These are phyloP conservation scores for Nymphalis c-album DNA, from an alignment of 2,888 invertebrate genomes.

Conservation along the genomic window DNA sequence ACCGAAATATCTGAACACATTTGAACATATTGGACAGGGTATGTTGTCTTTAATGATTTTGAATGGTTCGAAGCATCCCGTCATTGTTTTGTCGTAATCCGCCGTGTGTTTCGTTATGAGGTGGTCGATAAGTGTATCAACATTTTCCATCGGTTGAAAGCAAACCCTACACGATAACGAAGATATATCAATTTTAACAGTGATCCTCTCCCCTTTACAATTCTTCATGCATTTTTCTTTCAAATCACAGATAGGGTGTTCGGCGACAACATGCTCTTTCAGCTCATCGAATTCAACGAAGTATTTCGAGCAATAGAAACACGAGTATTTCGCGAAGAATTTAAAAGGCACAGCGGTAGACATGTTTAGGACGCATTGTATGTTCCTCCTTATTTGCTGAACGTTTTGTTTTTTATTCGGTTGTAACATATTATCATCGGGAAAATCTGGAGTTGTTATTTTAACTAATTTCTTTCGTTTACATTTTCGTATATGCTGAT, in stretches of 20 bases:
- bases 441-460: conserved; percentile 32
- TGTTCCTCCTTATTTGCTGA: conserved; percentile 64
- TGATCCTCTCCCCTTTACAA: conserved; percentile 67
- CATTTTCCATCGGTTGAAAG: conserved; percentile 48
- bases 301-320: conserved; percentile 69
- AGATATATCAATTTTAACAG: conserved; percentile 66
- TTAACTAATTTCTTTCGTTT: conserved; percentile 51
- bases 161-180: conserved; percentile 63
- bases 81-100: conserved; percentile 61
- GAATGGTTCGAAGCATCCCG: conserved; percentile 64
- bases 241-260: conserved; percentile 66
- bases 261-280: conserved; percentile 56
- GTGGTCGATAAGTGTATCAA: conserved; percentile 65
- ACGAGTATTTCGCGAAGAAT: conserved; percentile 66
- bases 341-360: conserved; percentile 71
- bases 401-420: conserved; percentile 59
- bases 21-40: conserved; percentile 63
- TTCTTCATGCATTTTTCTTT: conserved; percentile 65
- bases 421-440: conserved; percentile 34
- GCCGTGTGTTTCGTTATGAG: conserved; percentile 60
- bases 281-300: conserved; percentile 67
- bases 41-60: conserved; percentile 66
- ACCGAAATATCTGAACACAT: conserved; percentile 65
- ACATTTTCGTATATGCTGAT: conserved; percentile 61
- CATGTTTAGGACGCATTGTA: conserved; percentile 68